Evolutionary conservation across 2,888 invertebrate species (phyloP).

Genomic region (Acleris emargana): DNA sequence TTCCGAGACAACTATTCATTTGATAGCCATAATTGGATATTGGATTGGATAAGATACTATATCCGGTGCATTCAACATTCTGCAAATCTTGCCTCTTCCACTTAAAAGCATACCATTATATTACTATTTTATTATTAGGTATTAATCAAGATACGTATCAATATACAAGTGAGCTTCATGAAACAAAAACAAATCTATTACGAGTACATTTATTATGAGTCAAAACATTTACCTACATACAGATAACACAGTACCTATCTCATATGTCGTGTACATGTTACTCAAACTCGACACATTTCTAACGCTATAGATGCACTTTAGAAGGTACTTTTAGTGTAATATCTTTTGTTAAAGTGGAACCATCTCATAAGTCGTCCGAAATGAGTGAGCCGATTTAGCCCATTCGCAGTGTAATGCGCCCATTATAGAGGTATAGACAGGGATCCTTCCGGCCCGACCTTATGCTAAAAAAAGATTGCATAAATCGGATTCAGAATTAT

Average conservation of each 20-base stretch:
- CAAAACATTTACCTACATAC: not conserved
- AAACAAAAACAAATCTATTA: too few species aligned
- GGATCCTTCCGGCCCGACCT: slow-evolving; percentile 26
- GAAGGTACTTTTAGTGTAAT: slow-evolving; percentile 10
- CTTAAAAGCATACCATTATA: too few species aligned
- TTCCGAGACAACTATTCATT: too few species aligned
- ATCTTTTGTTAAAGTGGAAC: slow-evolving; percentile 25
- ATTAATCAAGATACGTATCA: too few species aligned
- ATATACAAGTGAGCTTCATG: too few species aligned
- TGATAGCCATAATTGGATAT: too few species aligned
- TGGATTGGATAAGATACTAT: too few species aligned
- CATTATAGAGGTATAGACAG: slow-evolving; percentile 26
- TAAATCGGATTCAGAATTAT: slow-evolving; percentile 16
- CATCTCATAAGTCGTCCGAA: slow-evolving; percentile 27
- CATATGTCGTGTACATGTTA: too few species aligned
- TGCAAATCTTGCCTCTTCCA: too few species aligned
- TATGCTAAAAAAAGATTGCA: slow-evolving; percentile 30
- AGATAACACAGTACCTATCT: not conserved
- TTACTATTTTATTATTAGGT: too few species aligned
- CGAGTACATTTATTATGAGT: too few species aligned
- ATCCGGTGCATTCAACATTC: too few species aligned
- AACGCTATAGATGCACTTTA: not conserved
- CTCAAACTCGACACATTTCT: not conserved
- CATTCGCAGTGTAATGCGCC: slow-evolving; percentile 31
- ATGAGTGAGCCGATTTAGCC: slow-evolving; percentile 34